phyloP scores from a whole-genome alignment of 2,888 invertebrate species.

The Aproaerema taeniolella region DNA sequence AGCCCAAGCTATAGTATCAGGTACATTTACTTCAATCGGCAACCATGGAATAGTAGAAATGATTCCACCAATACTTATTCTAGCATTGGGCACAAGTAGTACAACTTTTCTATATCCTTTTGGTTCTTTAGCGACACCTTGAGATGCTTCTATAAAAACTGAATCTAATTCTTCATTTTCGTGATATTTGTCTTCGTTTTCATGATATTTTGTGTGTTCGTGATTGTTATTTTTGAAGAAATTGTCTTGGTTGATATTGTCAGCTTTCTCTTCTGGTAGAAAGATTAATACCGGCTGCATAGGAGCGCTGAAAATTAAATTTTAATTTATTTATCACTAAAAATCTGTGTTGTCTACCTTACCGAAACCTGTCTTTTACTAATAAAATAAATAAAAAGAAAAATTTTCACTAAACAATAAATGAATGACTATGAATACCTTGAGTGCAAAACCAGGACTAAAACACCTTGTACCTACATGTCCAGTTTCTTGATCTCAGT shows the following conservation, averaged over 20 bases:
- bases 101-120: slow-evolving; percentile 26
- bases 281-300: slow-evolving; percentile 39
- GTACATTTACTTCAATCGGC: slow-evolving; percentile 80
- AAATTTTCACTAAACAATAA: no score
- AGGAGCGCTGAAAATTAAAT: neutral
- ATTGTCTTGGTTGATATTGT: neutral
- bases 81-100: slow-evolving; percentile 36
- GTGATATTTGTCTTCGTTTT: slow-evolving; percentile 23
- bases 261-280: slow-evolving; percentile 26
- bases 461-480: no score
- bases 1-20: slow-evolving; percentile 71
- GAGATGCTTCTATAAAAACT: slow-evolving; percentile 35
- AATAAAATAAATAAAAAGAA: no score
- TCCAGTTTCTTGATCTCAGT: no score
- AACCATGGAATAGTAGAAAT: slow-evolving; percentile 75
- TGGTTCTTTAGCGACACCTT: slow-evolving; percentile 18
- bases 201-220: slow-evolving; percentile 19
- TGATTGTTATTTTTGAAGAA: slow-evolving; percentile 5
- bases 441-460: no score
- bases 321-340: neutral
- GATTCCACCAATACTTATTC: slow-evolving; percentile 55
- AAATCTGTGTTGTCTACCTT: no score
- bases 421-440: no score
- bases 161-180: slow-evolving; percentile 43
- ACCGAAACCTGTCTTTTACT: no score